phyloP scores from a whole-genome alignment of 2,797 vertebrate species.

The Anisognathus igniventris region DNA sequence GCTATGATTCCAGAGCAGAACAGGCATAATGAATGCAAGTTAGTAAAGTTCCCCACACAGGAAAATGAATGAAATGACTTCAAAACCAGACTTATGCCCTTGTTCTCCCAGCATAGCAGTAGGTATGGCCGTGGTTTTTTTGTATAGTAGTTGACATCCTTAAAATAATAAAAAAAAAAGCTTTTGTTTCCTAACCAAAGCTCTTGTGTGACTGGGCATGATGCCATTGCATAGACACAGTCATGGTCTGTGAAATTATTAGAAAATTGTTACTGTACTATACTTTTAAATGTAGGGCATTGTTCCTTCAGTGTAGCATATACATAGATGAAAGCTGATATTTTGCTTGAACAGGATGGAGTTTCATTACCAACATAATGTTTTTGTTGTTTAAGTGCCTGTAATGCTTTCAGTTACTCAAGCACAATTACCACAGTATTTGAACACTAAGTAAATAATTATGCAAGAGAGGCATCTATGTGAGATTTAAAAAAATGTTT shows the following conservation, averaged over 20 bases:
- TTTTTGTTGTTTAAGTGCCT: neutral
- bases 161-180: neutral
- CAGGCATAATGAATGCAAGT: neutral
- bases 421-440: neutral
- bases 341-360: neutral
- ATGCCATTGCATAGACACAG: neutral
- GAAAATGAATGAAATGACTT: neutral
- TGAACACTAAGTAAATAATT: constrained; percentile 21
- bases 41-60: neutral
- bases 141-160: neutral
- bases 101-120: neutral
- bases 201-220: neutral
- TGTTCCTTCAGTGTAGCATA: neutral
- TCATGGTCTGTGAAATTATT: neutral
- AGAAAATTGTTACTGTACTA: neutral
- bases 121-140: neutral
- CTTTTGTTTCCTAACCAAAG: neutral
- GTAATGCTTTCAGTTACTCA: neutral
- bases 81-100: neutral
- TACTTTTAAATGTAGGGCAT: neutral
- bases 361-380: neutral
- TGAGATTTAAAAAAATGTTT: neutral
- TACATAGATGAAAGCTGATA: neutral
- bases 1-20: neutral
- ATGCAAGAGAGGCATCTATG: neutral